Conservation (phyloP, 2,888 invertebrate species). For the Onthophagus sagittarius region DNA sequence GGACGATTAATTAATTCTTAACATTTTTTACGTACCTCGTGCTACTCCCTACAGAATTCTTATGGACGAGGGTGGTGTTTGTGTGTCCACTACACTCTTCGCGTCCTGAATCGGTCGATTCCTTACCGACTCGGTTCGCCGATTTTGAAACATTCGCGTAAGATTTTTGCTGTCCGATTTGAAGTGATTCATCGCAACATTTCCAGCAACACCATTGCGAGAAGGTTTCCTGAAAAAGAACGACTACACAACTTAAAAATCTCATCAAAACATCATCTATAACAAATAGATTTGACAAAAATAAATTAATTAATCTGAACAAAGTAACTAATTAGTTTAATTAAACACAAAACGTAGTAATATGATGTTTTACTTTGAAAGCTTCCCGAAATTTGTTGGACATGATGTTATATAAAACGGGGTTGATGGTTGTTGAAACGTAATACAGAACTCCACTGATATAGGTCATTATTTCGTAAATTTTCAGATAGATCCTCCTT, state of each 20-base stretch:
- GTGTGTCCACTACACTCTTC: slow-evolving; percentile 33
- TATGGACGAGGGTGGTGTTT: slow-evolving; percentile 29
- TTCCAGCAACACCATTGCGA: slow-evolving; percentile 49
- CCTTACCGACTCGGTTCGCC: slow-evolving; percentile 24
- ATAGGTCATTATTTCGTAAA: slow-evolving; percentile 69
- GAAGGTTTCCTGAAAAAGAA: slow-evolving; percentile 58
- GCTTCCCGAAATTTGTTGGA: slow-evolving; percentile 89
- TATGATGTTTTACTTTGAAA: slow-evolving; percentile 67
- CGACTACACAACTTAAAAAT: slow-evolving; percentile 36
- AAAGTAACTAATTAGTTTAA: no score
- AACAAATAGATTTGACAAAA: no score
- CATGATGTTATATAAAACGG: slow-evolving; percentile 90
- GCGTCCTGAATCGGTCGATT: slow-evolving; percentile 28
- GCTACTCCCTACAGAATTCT: slow-evolving; percentile 26
- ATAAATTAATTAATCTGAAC: no score
- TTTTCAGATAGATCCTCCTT: slow-evolving; percentile 34
- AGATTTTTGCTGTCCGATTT: slow-evolving; percentile 48
- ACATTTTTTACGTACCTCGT: background rate
- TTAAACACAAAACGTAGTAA: no score
- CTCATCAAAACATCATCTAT: background rate
- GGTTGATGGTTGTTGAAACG: slow-evolving; percentile 88
- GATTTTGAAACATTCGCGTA: slow-evolving; percentile 55
- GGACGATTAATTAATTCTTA: no score
- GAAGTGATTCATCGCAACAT: background rate
- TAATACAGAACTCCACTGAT: slow-evolving; percentile 87